Evolutionary conservation across 64 coral and sea anemone species (phyloP), one percentile per base, ranked within the genome.

Genomic region (Pachyseris speciosa): DNA sequence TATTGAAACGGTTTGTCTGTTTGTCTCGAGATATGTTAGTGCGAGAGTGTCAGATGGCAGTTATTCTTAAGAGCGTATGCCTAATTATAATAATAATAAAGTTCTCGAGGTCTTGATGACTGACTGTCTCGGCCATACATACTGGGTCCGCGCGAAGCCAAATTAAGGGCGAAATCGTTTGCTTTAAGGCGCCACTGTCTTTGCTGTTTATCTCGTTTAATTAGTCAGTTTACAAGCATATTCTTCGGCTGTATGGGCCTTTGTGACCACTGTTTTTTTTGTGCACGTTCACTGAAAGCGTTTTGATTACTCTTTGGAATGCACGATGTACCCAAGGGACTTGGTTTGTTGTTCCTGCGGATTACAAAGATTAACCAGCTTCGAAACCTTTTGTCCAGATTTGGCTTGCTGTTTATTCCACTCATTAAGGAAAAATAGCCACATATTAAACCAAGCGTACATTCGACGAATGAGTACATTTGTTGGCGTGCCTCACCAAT

Each of bases 361-460:
- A 81, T 81, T 59, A 39, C 27, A 24, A 38, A 61, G 22, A 37
- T 64, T 81, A 61, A 61, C 32, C 77, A 81, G 34, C 50, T 80
- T 80, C 16, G 37, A 58, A 24, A 57, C 34, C 4, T 37, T 81
- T 74, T 61, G 53, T 53, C 53, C 53, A 40, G 77, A 37, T 79
- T 81, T 81, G 33, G 24, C 3, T 41, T 40, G n/a, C 63, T 63
- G 36, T 81, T 81, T 81, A n/a, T 40, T n/a, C 11, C 60, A 20
- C 60, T 22, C 77, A 43, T 61, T 26, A 61, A 19, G 22, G 22
- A 16, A 80, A 80, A 39, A 36, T 37, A 52, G 32, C 1, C 45
- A 80, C 4, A 34, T 5, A 81, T 63, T 81, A 81, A 81, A 81
- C 75, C 45, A 27, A 78, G 44, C 32, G 16, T 31, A 36, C 50